Evolutionary conservation across 2,888 invertebrate species (phyloP).

Genomic region (Drosophila paramelanica): DNA sequence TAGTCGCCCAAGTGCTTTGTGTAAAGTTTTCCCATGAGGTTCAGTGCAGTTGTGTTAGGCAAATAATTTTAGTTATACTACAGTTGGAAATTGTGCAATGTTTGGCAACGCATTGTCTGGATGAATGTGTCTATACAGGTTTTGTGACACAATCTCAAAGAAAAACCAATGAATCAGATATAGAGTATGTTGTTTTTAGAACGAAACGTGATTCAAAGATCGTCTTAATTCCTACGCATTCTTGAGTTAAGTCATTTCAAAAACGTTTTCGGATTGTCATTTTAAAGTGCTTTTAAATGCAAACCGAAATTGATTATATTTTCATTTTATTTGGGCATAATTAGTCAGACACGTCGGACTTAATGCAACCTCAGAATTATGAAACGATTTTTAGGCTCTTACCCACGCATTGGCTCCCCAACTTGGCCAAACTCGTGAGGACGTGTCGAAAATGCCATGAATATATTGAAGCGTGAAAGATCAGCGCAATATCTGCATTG

Average conservation of each 20-base stretch:
- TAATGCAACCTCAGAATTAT: conserved; percentile 28
- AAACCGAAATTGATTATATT: conserved; percentile 45
- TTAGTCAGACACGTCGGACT: conserved; percentile 55
- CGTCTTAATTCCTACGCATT: conserved; percentile 5
- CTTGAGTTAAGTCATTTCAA: conserved; percentile 30
- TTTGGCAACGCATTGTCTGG: conserved; percentile 31
- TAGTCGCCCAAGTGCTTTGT: conserved; percentile 30
- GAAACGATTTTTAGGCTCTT: conserved; percentile 29
- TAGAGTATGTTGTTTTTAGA: background rate
- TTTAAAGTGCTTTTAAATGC: conserved; percentile 50
- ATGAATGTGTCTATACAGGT: background rate
- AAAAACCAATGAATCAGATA: background rate
- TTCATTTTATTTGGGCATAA: conserved; percentile 60
- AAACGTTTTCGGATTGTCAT: conserved; percentile 26
- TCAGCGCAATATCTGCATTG: conserved; percentile 43
- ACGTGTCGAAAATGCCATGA: conserved; percentile 45
- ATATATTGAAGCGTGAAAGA: conserved; percentile 43
- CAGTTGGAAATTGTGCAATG: conserved; percentile 8
- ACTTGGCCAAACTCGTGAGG: conserved; percentile 51
- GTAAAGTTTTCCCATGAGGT: conserved; percentile 54
- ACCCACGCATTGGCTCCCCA: conserved; percentile 31
- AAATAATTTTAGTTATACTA: conserved; percentile 18
- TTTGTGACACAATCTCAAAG: conserved; percentile 1
- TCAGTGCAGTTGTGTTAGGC: conserved; percentile 11
- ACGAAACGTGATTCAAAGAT: background rate